phyloP scores from a whole-genome alignment of 1,140 invertebrate genomes.

The Halesus radiatus region DNA sequence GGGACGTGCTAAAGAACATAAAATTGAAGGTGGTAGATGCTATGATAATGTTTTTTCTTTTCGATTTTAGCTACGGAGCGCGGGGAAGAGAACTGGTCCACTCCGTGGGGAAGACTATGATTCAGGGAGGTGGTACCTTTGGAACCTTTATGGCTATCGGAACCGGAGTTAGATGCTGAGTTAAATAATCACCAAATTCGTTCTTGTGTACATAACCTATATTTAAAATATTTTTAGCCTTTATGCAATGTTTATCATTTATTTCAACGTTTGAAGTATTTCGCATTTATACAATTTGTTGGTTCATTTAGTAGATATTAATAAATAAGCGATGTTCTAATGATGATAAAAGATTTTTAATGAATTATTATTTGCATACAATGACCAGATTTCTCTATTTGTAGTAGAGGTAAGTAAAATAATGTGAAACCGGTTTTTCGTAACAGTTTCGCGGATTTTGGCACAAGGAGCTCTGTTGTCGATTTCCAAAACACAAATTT shows the following conservation, averaged over 20 bases:
- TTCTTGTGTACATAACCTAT: constrained; percentile 29
- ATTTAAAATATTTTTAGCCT: constrained; percentile 19
- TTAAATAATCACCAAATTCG: not conserved
- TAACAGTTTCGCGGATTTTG: no score
- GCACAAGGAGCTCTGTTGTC: no score
- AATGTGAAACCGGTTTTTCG: no score
- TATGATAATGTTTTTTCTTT: constrained; percentile 26
- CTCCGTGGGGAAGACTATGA: constrained; percentile 95
- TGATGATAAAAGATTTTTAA: constrained; percentile 1
- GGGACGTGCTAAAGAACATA: no score
- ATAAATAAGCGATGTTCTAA: constrained; percentile 20
- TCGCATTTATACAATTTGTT: constrained; percentile 26
- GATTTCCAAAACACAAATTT: no score
- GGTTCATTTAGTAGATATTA: not conserved
- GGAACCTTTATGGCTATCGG: constrained; percentile 97
- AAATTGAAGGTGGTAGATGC: no score
- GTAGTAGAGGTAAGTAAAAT: no score
- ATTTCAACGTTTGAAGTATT: constrained; percentile 3
- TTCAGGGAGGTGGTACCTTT: constrained; percentile 97
- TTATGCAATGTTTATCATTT: constrained; percentile 11
- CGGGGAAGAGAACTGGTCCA: constrained; percentile 92
- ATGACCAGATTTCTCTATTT: no score
- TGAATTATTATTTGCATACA: no score
- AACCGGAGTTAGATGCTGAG: constrained; percentile 82
- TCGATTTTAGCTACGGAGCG: constrained; percentile 84